phyloP scores from a whole-genome alignment of 2,888 invertebrate species.

The Cremastobaeus sp. region DNA sequence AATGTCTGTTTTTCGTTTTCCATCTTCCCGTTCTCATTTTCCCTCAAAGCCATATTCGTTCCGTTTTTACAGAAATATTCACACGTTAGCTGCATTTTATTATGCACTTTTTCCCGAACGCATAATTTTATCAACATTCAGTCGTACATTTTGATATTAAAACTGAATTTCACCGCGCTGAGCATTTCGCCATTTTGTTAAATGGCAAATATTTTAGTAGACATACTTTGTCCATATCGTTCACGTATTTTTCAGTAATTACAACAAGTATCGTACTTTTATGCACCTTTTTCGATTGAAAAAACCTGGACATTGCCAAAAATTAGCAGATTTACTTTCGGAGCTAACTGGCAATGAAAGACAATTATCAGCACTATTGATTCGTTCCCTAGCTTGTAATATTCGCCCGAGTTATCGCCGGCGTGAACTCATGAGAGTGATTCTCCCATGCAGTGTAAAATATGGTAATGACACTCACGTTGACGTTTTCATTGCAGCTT shows the following conservation, averaged over 20 bases:
- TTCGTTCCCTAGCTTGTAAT: conserved; percentile 1
- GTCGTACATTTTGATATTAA: background rate
- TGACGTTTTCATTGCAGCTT: conserved; percentile 82
- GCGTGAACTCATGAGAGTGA: conserved; percentile 10
- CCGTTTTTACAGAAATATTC: conserved; percentile 33
- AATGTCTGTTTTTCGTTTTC: conserved; percentile 55
- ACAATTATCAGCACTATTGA: background rate
- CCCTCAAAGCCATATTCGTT: conserved; percentile 39
- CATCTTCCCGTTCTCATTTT: conserved; percentile 36
- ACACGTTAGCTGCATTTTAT: conserved; percentile 30
- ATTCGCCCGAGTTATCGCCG: conserved; percentile 6
- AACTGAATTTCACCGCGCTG: background rate
- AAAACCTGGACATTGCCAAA: too few species aligned
- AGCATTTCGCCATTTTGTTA: too few species aligned
- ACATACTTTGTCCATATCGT: too few species aligned
- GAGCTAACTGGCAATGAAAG: too few species aligned
- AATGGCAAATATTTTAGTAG: too few species aligned
- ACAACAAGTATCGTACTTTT: too few species aligned
- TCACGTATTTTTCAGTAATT: too few species aligned
- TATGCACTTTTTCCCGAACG: too few species aligned
- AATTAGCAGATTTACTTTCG: too few species aligned
- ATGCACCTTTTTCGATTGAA: too few species aligned
- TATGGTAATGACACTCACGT: conserved; percentile 40
- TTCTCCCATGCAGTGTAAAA: conserved; percentile 16
- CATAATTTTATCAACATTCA: background rate